A percentile compares a stretch with the other conserved stretches of the same genome.
Evolutionary conservation across 2,888 invertebrate genomes (phyloP).

Genomic region (Scelioninae gen. 2): DNA sequence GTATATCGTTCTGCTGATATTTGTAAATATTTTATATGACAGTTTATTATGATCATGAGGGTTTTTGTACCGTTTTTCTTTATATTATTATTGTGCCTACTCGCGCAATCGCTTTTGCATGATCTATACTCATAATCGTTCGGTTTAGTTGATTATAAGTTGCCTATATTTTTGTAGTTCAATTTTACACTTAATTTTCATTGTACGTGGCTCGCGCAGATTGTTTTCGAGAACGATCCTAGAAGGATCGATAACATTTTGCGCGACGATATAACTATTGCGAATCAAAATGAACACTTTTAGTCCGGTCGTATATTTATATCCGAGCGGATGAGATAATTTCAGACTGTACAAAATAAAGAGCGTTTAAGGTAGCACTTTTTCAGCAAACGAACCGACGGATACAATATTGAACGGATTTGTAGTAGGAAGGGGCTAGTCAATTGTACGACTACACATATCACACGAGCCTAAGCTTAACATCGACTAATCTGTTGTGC

Average conservation of each 20-base stretch:
- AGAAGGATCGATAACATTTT: background rate
- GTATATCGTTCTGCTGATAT: conserved; percentile 33
- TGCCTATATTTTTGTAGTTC: background rate
- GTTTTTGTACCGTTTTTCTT: conserved; percentile 11
- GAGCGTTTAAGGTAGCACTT: conserved; percentile 20
- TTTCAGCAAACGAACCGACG: conserved; percentile 16
- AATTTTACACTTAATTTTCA: background rate
- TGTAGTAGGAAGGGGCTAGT: conserved; percentile 37
- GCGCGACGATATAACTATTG: background rate
- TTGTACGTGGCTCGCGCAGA: conserved; percentile 8
- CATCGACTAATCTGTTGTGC: conserved; percentile 35
- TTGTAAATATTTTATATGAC: conserved; percentile 39
- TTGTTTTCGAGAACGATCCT: background rate
- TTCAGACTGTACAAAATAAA: conserved; percentile 27
- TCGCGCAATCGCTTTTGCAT: conserved; percentile 26
- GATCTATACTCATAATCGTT: conserved; percentile 6
- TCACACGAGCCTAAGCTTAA: conserved; percentile 45
- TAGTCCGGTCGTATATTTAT: no score
- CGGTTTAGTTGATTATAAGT: conserved; percentile 8
- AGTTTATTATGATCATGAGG: conserved; percentile 12
- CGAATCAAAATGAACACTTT: conserved; percentile 1
- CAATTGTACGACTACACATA: conserved; percentile 43
- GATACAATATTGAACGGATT: conserved; percentile 10
- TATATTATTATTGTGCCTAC: conserved; percentile 8
- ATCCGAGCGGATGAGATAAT: no score